These are phyloP conservation scores for Sebastes hopkinsi DNA, from an alignment of 2,797 vertebrate genomes.

Conservation along the genomic window DNA sequence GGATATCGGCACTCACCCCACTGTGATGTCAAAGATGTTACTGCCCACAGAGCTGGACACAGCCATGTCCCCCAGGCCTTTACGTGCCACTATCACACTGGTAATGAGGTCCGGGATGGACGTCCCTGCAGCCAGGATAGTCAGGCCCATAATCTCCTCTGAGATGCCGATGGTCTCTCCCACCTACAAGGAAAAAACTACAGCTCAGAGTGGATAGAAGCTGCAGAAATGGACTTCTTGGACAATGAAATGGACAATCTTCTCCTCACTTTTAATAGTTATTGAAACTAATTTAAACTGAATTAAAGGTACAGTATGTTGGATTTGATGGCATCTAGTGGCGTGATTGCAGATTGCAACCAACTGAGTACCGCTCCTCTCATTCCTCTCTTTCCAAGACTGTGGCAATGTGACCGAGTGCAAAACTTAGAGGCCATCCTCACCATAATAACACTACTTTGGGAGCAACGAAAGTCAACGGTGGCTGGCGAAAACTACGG, in stretches of 20 bases:
- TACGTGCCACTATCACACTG: slow-evolving; percentile 97
- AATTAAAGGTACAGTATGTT: no score
- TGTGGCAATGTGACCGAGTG: no score
- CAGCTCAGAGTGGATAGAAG: background rate
- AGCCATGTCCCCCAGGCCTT: slow-evolving; percentile 97
- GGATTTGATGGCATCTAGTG: no score
- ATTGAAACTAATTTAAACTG: no score
- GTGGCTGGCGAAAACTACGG: no score
- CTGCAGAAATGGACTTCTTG: background rate
- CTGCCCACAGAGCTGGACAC: slow-evolving; percentile 98
- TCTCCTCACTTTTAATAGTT: background rate
- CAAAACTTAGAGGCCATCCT: no score
- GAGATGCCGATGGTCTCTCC: slow-evolving; percentile 98
- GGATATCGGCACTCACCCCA: slow-evolving; percentile 87
- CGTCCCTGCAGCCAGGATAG: slow-evolving; percentile 95
- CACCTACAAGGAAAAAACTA: slow-evolving; percentile 79
- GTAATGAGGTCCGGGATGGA: slow-evolving; percentile 98
- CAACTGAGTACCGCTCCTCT: no score
- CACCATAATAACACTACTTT: no score
- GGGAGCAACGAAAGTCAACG: no score
- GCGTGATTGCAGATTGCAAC: no score
- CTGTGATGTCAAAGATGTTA: slow-evolving; percentile 98
- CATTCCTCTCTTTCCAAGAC: no score
- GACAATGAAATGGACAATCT: no score
- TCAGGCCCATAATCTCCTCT: slow-evolving; percentile 97